Conservation (phyloP, 2,113 vertebrate genomes). For the Scophthalmus maximus region DNA sequence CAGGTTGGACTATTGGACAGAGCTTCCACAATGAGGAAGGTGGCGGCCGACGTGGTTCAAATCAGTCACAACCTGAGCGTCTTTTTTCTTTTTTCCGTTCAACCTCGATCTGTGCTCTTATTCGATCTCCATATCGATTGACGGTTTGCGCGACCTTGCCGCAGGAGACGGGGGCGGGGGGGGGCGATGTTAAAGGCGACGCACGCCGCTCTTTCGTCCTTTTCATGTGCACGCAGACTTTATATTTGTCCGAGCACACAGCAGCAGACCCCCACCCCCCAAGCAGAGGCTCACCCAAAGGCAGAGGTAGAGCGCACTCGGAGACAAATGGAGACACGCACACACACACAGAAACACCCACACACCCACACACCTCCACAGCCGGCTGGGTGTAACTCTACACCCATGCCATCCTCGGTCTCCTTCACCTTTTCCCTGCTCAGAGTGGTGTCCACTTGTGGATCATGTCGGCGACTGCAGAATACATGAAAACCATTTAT, state of each 20-base stretch:
- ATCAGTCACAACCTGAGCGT: constrained; percentile 18
- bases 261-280: constrained; percentile 4
- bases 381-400: constrained; percentile 58
- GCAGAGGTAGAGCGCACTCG: constrained; percentile 29
- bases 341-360: constrained; percentile 16
- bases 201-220: constrained; percentile 38
- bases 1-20: too few species aligned
- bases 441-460: constrained; percentile 4
- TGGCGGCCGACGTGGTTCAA: constrained; percentile 10
- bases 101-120: constrained; percentile 59
- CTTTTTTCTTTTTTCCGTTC: constrained; percentile 11
- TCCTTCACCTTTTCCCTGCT: constrained; percentile 45
- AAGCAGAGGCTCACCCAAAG: constrained; percentile 43
- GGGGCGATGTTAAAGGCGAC: constrained; percentile 53
- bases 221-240: constrained; percentile 49
- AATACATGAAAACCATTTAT: too few species aligned
- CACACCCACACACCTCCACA: constrained; percentile 35
- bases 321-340: constrained; percentile 24
- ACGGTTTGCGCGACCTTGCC: constrained; percentile 74
- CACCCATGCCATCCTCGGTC: constrained; percentile 32
- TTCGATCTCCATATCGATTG: constrained; percentile 68
- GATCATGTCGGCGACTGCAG: too few species aligned
- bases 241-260: too few species aligned
- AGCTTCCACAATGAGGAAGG: constrained; percentile 1
- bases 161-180: constrained; percentile 59